Percentiles rank a stretch among this genome's conserved stretches.
Conservation (phyloP, 1,140 invertebrate species). For the Bombus waltoni region DNA sequence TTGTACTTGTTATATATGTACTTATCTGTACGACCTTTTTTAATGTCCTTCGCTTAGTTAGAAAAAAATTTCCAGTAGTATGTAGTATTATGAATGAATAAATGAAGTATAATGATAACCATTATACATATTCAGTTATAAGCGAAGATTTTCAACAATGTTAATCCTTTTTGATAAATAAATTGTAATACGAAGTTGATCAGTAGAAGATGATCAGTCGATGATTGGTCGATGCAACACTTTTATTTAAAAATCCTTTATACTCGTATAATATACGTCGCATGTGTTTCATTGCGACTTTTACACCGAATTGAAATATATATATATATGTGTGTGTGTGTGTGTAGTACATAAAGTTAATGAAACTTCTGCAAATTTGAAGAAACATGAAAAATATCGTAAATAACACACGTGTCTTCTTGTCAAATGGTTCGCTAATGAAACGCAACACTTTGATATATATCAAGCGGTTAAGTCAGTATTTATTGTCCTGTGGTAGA, state of each 20-base stretch:
- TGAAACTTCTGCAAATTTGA: neutral
- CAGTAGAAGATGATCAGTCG: neutral
- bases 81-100: neutral
- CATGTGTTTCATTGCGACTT: neutral
- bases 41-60: neutral
- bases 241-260: neutral
- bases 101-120: neutral
- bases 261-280: neutral
- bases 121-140: neutral
- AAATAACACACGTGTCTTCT: neutral
- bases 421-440: neutral
- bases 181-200: neutral
- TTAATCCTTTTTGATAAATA: slow-evolving; percentile 21
- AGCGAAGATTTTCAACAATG: slow-evolving; percentile 3
- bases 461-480: neutral
- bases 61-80: neutral
- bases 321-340: neutral
- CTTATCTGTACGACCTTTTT: neutral
- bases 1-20: neutral
- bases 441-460: neutral
- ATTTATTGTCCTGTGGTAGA: neutral
- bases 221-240: neutral
- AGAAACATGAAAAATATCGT: neutral
- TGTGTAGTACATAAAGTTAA: neutral
- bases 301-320: neutral